A percentile compares a stretch with the other conserved stretches of the same genome.
Evolutionary conservation across 2,888 invertebrate genomes (phyloP).

Genomic region (Muscina levida): DNA sequence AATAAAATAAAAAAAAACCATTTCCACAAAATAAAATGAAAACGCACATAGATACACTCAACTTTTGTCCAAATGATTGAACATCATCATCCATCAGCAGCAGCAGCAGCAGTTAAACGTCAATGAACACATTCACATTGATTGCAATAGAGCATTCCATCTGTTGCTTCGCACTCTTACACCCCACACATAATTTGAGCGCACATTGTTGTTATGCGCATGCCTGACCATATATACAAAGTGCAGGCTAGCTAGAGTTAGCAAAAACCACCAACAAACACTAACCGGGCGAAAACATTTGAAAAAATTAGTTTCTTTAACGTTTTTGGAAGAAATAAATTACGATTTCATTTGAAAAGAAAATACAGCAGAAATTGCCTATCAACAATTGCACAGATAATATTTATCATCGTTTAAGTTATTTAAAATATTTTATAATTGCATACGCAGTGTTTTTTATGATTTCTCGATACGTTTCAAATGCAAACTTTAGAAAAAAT

Average conservation of each 20-base stretch:
- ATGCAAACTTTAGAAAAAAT: no score
- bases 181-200: background rate
- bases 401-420: no score
- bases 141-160: background rate
- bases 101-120: constrained; percentile 14
- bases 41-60: background rate
- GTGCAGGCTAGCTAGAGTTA: background rate
- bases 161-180: background rate
- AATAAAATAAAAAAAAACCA: background rate
- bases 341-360: no score
- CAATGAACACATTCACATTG: constrained; percentile 8
- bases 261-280: constrained; percentile 6
- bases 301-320: background rate
- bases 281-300: background rate
- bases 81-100: background rate
- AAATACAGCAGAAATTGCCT: no score
- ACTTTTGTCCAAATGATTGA: background rate
- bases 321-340: no score
- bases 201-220: constrained; percentile 25
- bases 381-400: no score
- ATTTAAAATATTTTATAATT: no score
- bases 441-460: no score
- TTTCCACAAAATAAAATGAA: no score
- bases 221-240: constrained; percentile 22
- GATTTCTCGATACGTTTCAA: no score